These are phyloP conservation scores for Apolygus lucorum DNA, from an alignment of 1,140 invertebrate species.

Conservation along the genomic window DNA sequence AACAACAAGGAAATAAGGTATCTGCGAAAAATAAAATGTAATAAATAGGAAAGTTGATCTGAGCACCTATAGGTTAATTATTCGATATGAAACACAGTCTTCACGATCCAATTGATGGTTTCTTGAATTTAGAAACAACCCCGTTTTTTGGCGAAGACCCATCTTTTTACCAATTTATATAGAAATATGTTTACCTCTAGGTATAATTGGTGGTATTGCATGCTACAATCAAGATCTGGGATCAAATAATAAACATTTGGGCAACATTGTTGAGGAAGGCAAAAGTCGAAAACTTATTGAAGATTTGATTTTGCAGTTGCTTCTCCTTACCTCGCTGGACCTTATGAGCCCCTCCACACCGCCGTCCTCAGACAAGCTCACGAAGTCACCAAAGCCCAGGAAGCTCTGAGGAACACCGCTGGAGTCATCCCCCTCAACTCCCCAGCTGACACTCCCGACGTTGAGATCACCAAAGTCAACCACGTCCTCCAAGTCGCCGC, in stretches of 20 bases:
- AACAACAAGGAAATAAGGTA: too few relatives aligned
- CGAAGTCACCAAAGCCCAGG: not conserved
- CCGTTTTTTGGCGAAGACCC: not conserved
- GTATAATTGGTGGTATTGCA: not conserved
- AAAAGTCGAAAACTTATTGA: not conserved
- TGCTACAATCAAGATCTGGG: not conserved
- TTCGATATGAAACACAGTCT: too few relatives aligned
- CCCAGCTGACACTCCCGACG: constrained; percentile 17
- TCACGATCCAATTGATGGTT: too few relatives aligned
- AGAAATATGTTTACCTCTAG: not conserved
- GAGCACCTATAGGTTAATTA: too few relatives aligned
- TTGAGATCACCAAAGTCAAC: constrained; percentile 1
- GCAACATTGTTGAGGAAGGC: not conserved
- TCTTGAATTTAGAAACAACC: too few relatives aligned
- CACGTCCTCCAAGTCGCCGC: constrained; percentile 12
- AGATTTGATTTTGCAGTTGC: not conserved
- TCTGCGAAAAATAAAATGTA: too few relatives aligned
- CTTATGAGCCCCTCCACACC: constrained; percentile 3
- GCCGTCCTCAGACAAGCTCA: constrained; percentile 12
- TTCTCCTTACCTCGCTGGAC: constrained; percentile 2
- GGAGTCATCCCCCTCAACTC: constrained; percentile 9
- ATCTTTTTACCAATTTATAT: not conserved
- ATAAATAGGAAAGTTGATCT: too few relatives aligned
- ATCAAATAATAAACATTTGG: not conserved
- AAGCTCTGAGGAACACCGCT: constrained; percentile 10